Percentiles rank a stretch among this genome's conserved stretches.
These are phyloP conservation scores for Pampus argenteus DNA, from an alignment of 2,797 vertebrate species.

Conservation along the genomic window DNA sequence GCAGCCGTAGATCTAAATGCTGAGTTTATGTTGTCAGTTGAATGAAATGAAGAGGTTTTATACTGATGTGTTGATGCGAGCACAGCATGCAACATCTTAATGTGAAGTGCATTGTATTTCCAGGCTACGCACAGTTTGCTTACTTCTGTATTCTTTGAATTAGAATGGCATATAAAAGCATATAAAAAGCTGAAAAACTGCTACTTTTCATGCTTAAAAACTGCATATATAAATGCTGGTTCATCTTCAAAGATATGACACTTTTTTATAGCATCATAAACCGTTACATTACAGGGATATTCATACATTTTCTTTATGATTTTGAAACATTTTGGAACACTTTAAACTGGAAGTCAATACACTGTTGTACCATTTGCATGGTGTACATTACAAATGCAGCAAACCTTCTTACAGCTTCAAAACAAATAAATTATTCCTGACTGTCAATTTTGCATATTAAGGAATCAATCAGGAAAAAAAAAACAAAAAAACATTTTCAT, in stretches of 20 bases:
- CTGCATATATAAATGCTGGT: neutral
- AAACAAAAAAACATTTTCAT: neutral
- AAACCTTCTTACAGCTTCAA: neutral
- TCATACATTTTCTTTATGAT: conserved; percentile 15
- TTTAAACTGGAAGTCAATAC: neutral
- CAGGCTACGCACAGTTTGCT: conserved; percentile 16
- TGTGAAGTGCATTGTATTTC: conserved; percentile 13
- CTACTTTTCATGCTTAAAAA: conserved; percentile 4
- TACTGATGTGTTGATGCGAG: conserved; percentile 29
- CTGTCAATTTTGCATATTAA: neutral
- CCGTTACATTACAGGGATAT: neutral
- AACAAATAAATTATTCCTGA: conserved; percentile 12
- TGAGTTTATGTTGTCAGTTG: conserved; percentile 36
- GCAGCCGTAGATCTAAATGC: conserved; percentile 4
- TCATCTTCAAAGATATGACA: no score
- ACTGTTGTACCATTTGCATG: neutral
- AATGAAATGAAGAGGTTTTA: conserved; percentile 27
- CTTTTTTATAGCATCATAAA: no score
- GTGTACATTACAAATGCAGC: conserved; percentile 21
- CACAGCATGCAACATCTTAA: conserved; percentile 23
- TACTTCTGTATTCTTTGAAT: conserved; percentile 15
- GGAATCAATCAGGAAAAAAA: neutral
- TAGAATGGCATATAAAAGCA: conserved; percentile 6
- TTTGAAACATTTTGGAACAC: neutral
- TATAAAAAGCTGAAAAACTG: conserved; percentile 2